Conservation (phyloP, 2,797 vertebrate genomes). For the Muscicapa striata region DNA sequence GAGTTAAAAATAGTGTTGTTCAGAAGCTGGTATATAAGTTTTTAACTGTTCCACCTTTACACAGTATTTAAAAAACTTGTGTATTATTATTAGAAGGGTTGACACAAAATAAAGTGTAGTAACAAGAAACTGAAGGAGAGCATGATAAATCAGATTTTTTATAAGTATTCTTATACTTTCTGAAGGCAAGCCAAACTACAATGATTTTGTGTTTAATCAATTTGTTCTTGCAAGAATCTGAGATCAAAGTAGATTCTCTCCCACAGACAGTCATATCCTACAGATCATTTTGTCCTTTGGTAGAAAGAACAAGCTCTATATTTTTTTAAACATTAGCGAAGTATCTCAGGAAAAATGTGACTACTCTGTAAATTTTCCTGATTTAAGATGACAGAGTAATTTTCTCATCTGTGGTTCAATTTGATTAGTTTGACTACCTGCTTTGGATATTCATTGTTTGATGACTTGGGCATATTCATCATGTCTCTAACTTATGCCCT, state of each 20-base stretch:
- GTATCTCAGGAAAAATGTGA: neutral
- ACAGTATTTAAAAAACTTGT: neutral
- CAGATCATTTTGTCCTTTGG: neutral
- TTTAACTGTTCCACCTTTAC: neutral
- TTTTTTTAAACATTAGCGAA: neutral
- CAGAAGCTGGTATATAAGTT: neutral
- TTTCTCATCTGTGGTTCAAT: neutral
- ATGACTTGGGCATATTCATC: neutral
- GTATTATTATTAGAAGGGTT: neutral
- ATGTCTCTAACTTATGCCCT: neutral
- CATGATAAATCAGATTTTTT: neutral
- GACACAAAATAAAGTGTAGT: neutral
- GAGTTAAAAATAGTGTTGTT: neutral
- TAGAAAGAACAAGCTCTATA: neutral
- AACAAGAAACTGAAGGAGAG: neutral
- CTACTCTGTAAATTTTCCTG: neutral
- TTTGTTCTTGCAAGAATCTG: neutral
- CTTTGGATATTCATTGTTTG: neutral
- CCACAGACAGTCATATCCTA: neutral
- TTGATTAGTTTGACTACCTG: neutral
- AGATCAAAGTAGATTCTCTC: neutral
- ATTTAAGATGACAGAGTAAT: conserved; percentile 6
- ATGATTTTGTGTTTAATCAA: neutral
- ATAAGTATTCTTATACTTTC: neutral
- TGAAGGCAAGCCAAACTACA: neutral